A percentile compares a stretch with the other conserved stretches of the same genome.
These are phyloP conservation scores for Diloba caeruleocephala DNA, from an alignment of 2,888 invertebrate genomes.

Conservation along the genomic window DNA sequence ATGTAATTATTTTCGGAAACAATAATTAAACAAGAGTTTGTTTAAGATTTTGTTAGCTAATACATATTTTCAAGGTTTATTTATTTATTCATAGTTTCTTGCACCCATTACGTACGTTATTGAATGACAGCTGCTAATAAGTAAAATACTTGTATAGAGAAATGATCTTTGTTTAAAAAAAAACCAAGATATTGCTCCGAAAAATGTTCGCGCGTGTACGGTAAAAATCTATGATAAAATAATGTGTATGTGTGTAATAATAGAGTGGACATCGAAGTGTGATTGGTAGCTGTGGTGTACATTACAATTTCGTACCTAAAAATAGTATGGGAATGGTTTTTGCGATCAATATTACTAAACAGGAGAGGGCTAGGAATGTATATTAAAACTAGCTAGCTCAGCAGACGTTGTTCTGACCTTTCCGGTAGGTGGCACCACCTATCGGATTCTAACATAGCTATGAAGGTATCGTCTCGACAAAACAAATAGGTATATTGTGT, in stretches of 20 bases:
- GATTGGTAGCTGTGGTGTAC: neutral
- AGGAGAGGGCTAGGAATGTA: neutral
- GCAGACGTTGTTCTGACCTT: too few relatives aligned
- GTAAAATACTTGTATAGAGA: slow-evolving; percentile 4
- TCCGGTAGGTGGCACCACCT: too few relatives aligned
- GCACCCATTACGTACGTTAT: slow-evolving; percentile 22
- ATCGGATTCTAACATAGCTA: too few relatives aligned
- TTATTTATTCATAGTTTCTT: slow-evolving; percentile 24
- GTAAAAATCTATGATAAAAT: neutral
- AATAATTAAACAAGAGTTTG: slow-evolving; percentile 34
- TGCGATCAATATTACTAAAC: neutral
- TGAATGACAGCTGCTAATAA: slow-evolving; percentile 15
- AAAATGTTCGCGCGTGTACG: neutral
- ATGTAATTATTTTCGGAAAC: slow-evolving; percentile 31
- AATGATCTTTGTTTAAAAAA: slow-evolving; percentile 26
- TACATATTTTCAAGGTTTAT: slow-evolving; percentile 24
- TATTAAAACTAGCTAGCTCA: slow-evolving; percentile 4
- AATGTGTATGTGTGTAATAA: neutral
- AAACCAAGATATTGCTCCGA: slow-evolving; percentile 1
- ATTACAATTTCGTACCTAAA: neutral
- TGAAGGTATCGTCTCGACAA: too few relatives aligned
- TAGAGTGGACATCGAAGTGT: neutral
- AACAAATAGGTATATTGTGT: too few relatives aligned
- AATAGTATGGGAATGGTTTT: neutral
- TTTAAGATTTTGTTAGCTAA: slow-evolving; percentile 31